Evolutionary conservation across 2,888 invertebrate species (phyloP), one percentile per base, ranked within the genome.

Genomic region (Hirtodrosophila alboralis): DNA sequence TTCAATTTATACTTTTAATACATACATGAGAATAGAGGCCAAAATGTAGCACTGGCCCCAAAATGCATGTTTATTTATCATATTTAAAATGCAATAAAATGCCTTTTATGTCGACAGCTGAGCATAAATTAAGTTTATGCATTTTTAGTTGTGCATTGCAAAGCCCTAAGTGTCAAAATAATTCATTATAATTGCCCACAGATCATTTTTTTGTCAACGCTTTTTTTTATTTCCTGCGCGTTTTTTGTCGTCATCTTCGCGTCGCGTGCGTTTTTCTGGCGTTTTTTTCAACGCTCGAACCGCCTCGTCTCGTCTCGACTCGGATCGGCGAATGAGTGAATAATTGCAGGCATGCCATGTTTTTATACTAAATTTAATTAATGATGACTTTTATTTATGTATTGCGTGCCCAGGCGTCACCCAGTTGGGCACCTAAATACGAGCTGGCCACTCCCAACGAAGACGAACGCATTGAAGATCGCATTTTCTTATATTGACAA

Each of bases 171-270:
- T 83, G 81, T 83, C 81, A 81, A 83, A 84, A 87, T 88, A 87
- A 87, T 85, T 88, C 88, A 87, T 87, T 88, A 87, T 88, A 88
- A 88, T 88, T 88, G 87, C 88, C 75, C 75, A 81, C 84, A 84
- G 77, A 79, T 86, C 86, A 86, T 76, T 85, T 84, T n/a, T 18
- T 75, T 80, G 73, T 83, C 76, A 79, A 79, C 83, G 59, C 36
- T 62, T 58, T 60, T 60, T 57, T 63, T 21, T 41, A 47, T 45
- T 44, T 41, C 34, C 28, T 54, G 41, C 41, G 52, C 71, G 53
- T 37, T 62, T 69, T 52, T 40, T 34, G 49, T 62, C 48, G 38
- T n/a, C n/a, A n/a, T n/a, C n/a, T n/a, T n/a, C n/a, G n/a, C n/a
- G n/a, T n/a, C n/a, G n/a, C n/a, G n/a, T n/a, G n/a, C n/a, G 41